Evolutionary conservation across 1,140 invertebrate species (phyloP).

Genomic region (Lithobius niger): DNA sequence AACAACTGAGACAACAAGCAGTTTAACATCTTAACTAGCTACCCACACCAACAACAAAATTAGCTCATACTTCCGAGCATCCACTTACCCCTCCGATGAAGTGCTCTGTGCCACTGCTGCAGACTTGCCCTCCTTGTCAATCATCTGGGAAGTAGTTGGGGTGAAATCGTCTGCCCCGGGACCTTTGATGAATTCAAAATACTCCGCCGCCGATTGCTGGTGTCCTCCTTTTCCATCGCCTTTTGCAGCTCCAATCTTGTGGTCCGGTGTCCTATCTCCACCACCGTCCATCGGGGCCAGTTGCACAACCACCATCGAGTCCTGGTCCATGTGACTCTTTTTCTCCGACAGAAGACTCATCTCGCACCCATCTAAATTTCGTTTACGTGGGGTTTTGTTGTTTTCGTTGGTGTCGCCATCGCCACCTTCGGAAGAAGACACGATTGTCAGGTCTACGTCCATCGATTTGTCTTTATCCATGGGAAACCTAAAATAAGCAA

Average conservation of each 20-base stretch:
- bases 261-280: too few species aligned
- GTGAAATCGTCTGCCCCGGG: background rate
- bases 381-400: background rate
- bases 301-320: background rate
- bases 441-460: background rate
- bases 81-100: background rate
- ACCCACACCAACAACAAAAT: background rate
- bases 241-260: background rate
- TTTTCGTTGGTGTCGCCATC: too few species aligned
- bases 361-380: background rate
- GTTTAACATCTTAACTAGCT: too few species aligned
- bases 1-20: too few species aligned
- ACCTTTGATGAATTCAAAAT: slow-evolving; percentile 4
- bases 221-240: background rate
- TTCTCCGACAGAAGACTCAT: background rate
- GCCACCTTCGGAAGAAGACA: background rate
- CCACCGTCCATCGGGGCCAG: too few species aligned
- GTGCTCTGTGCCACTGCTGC: background rate
- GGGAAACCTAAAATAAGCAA: too few species aligned
- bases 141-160: background rate
- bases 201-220: background rate
- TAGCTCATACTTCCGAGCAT: background rate
- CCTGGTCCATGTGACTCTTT: background rate
- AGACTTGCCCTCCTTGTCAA: background rate
- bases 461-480: background rate